Evolutionary conservation across 2,113 vertebrate genomes (phyloP), one percentile per base, ranked within the genome.

Genomic region (Callorhinus ursinus): DNA sequence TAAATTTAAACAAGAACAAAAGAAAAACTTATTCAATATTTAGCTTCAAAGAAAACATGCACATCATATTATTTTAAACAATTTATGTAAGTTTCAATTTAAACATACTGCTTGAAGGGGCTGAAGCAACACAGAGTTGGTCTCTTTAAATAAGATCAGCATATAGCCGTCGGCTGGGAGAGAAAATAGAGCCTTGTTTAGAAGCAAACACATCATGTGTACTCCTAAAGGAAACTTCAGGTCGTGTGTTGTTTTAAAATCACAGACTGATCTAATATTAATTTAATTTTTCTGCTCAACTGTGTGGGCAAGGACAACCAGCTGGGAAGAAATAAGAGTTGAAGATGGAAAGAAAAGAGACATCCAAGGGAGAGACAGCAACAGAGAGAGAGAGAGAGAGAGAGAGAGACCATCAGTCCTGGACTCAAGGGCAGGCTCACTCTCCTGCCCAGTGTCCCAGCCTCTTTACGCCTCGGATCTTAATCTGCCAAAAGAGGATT

Each of bases 1-100:
- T 82, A 96, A 90, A 95, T 97, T 96, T 96, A 88, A 93, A 95
- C 89, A 84, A 84, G 80, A 90, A 95, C 36, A 93, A 88, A 96
- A 33, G 36, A 95, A 97, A 98, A 96, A 51, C 12, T 7, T 95
- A 90, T 93, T 97, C 51, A 93, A 88, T 57, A 92, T 88, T 96
- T 97, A 85, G 74, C 61, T 82, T 90, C 84, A 93, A 71, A 97
- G 89, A 94, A 95, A 97, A 97, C 46, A 89, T 74, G 80, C 46
- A 42, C 5, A 69, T 71, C 39, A 28, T 88, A 92, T 63, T 85
- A 69, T 95, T 90, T 94, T 97, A 95, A 96, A 93, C 80, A 88
- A 85, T 92, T 96, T 90, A 85, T 94, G 67, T 74, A 88, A 53
- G n/a, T 88, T 92, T 97, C 57, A 51, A 72, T 95, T 93, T 96